These are phyloP conservation scores for Scaptomyza cyrtandrae DNA, from an alignment of 2,888 invertebrate species.

Conservation along the genomic window DNA sequence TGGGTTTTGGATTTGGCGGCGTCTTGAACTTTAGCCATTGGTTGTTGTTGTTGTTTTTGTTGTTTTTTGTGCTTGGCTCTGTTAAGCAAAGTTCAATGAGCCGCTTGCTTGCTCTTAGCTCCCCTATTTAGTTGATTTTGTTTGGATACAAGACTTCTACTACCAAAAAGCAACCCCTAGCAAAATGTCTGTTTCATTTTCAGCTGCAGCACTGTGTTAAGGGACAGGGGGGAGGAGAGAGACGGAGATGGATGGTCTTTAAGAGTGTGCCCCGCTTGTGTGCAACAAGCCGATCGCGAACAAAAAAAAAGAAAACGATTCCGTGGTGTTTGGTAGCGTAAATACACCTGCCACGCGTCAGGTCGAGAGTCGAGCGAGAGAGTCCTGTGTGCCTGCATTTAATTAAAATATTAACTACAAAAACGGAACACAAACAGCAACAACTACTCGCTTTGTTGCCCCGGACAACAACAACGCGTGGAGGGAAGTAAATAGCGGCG, in stretches of 20 bases:
- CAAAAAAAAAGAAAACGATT: conserved; percentile 31
- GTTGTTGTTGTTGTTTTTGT: background rate
- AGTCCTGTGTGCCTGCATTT: conserved; percentile 74
- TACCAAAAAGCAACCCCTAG: conserved; percentile 65
- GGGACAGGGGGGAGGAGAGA: conserved; percentile 12
- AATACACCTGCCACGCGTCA: conserved; percentile 84
- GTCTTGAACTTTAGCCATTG: conserved; percentile 65
- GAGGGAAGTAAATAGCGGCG: background rate
- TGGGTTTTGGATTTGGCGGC: conserved; percentile 48
- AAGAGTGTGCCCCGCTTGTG: conserved; percentile 60
- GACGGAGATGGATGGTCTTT: conserved; percentile 49
- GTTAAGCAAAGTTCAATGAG: conserved; percentile 72
- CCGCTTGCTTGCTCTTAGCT: conserved; percentile 50
- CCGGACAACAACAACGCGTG: conserved; percentile 8
- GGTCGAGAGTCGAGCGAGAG: conserved; percentile 32
- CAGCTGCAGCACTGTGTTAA: conserved; percentile 56
- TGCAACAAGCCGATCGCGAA: conserved; percentile 26
- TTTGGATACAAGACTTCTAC: conserved; percentile 33
- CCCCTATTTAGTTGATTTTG: conserved; percentile 61
- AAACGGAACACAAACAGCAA: conserved; percentile 42
- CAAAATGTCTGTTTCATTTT: conserved; percentile 58
- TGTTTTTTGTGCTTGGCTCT: conserved; percentile 15
- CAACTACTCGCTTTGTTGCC: conserved; percentile 37
- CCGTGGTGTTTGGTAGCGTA: conserved; percentile 66
- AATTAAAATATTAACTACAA: conserved; percentile 82